A percentile compares a stretch with the other conserved stretches of the same genome.
Conservation (phyloP, 2,113 vertebrate species). For the Nibea coibor region DNA sequence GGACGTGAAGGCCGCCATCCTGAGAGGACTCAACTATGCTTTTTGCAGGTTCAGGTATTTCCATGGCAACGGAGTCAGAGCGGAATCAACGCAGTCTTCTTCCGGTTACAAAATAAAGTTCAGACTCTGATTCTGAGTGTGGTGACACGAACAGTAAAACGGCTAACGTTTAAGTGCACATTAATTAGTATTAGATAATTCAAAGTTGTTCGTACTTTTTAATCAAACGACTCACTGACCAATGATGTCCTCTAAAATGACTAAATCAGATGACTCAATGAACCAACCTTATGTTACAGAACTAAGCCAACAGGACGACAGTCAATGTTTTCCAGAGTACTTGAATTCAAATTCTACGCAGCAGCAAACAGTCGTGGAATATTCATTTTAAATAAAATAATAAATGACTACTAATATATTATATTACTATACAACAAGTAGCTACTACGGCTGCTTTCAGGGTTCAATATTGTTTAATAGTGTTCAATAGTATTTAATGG, state of each 20-base stretch:
- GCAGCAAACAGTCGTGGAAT: no score
- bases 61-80: constrained; percentile 44
- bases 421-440: no score
- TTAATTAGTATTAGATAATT: not conserved
- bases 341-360: no score
- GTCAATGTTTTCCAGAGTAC: no score
- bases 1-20: constrained; percentile 73
- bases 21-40: not conserved
- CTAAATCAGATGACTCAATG: no score
- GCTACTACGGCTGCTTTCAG: no score
- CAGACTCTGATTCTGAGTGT: not conserved
- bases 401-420: no score
- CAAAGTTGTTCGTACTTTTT: not conserved
- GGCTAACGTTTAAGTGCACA: not conserved
- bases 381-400: no score
- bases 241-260: not conserved
- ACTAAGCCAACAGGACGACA: no score
- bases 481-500: not conserved
- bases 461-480: no score
- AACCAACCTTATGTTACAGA: no score
- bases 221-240: not conserved
- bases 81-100: not conserved
- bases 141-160: not conserved
- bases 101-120: constrained; percentile 50
- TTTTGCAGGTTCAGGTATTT: constrained; percentile 17